These are phyloP conservation scores for Quiscalus mexicanus DNA, from an alignment of 2,113 vertebrate genomes.

Conservation along the genomic window DNA sequence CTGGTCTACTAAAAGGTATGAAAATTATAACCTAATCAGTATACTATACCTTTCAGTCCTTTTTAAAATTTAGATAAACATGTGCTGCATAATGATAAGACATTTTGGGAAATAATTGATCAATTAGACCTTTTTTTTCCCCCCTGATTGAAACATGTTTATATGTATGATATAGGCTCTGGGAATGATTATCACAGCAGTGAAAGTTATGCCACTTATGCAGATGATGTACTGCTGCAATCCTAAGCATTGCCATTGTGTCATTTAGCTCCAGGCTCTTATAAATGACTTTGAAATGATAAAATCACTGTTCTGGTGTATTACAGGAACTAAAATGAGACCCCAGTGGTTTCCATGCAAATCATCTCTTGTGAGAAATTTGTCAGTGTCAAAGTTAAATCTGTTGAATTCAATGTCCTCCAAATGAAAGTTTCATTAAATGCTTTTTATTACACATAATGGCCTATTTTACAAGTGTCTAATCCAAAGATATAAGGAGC, in stretches of 20 bases:
- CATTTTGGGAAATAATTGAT: slow-evolving; percentile 21
- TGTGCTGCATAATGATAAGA: not conserved
- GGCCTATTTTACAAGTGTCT: slow-evolving; percentile 38
- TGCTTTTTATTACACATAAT: slow-evolving; percentile 54
- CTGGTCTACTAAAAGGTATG: not conserved
- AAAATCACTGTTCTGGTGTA: slow-evolving; percentile 64
- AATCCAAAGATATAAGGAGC: slow-evolving; percentile 51
- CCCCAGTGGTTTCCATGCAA: slow-evolving; percentile 57
- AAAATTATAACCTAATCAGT: not conserved
- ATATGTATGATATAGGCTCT: not conserved
- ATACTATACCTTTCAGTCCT: not conserved
- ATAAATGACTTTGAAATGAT: slow-evolving; percentile 56
- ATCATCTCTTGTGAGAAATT: slow-evolving; percentile 51
- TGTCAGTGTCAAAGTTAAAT: slow-evolving; percentile 59
- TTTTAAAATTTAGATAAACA: not conserved
- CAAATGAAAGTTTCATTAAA: slow-evolving; percentile 57
- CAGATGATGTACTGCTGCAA: slow-evolving; percentile 21
- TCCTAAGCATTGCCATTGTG: slow-evolving; percentile 3
- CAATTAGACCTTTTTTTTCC: not conserved
- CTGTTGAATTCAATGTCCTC: slow-evolving; percentile 49
- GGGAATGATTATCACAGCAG: not conserved
- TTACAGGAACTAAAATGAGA: slow-evolving; percentile 60
- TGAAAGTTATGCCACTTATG: slow-evolving; percentile 36
- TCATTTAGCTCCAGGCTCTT: slow-evolving; percentile 19
- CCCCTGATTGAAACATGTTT: not conserved